These are phyloP conservation scores for Rhysida immarginata DNA, from an alignment of 1,140 invertebrate species.

Conservation along the genomic window DNA sequence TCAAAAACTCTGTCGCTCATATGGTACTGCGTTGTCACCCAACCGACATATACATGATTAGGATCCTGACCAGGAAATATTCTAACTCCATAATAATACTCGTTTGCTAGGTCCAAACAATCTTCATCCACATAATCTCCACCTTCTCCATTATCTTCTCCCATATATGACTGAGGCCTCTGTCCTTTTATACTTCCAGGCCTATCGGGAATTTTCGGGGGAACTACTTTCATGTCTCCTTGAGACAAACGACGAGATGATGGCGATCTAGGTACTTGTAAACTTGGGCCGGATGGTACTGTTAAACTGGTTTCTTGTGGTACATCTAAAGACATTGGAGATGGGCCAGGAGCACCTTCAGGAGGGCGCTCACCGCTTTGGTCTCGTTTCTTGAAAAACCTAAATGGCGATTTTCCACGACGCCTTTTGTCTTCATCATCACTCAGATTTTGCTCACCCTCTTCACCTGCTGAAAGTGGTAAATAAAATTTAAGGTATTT, in stretches of 20 bases:
- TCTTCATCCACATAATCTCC: conserved; percentile 61
- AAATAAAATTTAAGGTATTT: too few relatives aligned
- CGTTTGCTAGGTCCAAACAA: conserved; percentile 84
- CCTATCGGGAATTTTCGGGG: conserved; percentile 49
- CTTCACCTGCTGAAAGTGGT: not conserved
- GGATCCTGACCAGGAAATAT: conserved; percentile 96
- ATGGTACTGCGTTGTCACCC: conserved; percentile 96
- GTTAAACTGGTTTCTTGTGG: too few relatives aligned
- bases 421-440: conserved; percentile 59
- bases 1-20: conserved; percentile 79
- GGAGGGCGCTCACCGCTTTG: not conserved
- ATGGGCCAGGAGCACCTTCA: not conserved
- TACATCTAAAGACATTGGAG: too few relatives aligned
- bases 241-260: too few relatives aligned
- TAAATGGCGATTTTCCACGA: conserved; percentile 73
- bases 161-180: conserved; percentile 12
- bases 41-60: conserved; percentile 92
- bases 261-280: too few relatives aligned
- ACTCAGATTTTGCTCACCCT: not conserved
- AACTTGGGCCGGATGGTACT: too few relatives aligned
- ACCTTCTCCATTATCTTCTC: conserved; percentile 53
- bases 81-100: conserved; percentile 87
- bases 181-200: conserved; percentile 11
- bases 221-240: conserved; percentile 39
- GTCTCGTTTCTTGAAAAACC: conserved; percentile 54